Evolutionary conservation across 2,888 invertebrate genomes (phyloP).

Genomic region (Cryptophagus acutangulus): DNA sequence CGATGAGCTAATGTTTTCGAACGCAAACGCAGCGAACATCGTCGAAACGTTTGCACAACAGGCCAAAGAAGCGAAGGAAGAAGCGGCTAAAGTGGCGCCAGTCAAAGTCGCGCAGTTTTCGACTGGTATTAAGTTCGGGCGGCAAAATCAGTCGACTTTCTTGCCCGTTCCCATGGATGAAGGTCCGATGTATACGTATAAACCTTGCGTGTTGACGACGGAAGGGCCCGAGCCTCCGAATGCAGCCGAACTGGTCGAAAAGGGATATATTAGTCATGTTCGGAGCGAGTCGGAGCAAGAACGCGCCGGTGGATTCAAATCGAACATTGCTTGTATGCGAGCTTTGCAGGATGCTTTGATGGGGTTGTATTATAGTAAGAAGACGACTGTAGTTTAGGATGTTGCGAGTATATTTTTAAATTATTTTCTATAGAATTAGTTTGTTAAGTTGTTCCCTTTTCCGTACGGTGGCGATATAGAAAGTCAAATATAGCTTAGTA

Average conservation of each 20-base stretch:
- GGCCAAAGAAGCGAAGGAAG: slow-evolving; percentile 62
- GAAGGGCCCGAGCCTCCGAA: slow-evolving; percentile 73
- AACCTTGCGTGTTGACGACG: slow-evolving; percentile 54
- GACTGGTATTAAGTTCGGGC: slow-evolving; percentile 77
- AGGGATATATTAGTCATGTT: slow-evolving; percentile 72
- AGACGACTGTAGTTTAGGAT: too few species aligned
- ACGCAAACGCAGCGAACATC: slow-evolving; percentile 83
- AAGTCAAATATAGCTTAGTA: too few species aligned
- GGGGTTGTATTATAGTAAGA: slow-evolving; percentile 66
- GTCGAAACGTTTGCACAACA: slow-evolving; percentile 70
- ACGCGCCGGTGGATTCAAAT: slow-evolving; percentile 82
- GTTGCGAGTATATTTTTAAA: too few species aligned
- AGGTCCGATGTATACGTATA: slow-evolving; percentile 70
- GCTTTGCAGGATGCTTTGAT: slow-evolving; percentile 85
- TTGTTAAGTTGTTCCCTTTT: too few species aligned
- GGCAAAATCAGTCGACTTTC: slow-evolving; percentile 58
- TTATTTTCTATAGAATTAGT: too few species aligned
- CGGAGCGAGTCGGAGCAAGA: slow-evolving; percentile 68
- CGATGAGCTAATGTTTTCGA: slow-evolving; percentile 92
- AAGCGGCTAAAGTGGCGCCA: slow-evolving; percentile 44
- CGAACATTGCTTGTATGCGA: slow-evolving; percentile 75
- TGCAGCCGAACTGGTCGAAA: slow-evolving; percentile 56
- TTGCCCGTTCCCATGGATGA: slow-evolving; percentile 67
- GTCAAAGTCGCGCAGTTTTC: slow-evolving; percentile 71
- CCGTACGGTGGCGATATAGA: too few species aligned